Conservation (phyloP, 2,113 vertebrate species). For the Desmodus rotundus region DNA sequence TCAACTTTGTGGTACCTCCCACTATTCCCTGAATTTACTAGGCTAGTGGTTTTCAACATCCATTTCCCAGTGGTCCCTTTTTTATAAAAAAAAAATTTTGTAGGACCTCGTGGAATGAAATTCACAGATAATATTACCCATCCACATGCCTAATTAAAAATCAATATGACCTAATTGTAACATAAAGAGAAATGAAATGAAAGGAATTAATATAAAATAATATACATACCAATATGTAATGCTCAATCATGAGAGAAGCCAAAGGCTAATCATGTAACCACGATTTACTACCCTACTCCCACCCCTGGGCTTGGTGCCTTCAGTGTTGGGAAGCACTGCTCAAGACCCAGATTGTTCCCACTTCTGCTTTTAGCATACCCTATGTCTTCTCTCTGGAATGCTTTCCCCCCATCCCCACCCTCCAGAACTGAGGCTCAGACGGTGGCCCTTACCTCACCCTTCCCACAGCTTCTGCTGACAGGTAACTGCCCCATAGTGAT, state of each 20-base stretch:
- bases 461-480: not conserved
- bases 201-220: conserved; percentile 26
- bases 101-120: not conserved
- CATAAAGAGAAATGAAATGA: conserved; percentile 7
- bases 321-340: not conserved
- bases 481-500: not conserved
- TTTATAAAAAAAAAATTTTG: not conserved
- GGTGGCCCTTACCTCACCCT: not conserved
- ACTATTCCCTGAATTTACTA: not conserved
- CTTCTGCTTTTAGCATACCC: not conserved
- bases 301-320: not conserved
- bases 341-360: not conserved
- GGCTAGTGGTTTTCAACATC: not conserved
- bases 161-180: not conserved
- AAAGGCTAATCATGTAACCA: not conserved
- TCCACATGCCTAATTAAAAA: not conserved
- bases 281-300: not conserved
- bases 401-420: not conserved
- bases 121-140: not conserved
- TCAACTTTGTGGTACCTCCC: not conserved
- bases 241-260: not conserved
- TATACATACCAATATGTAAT: not conserved
- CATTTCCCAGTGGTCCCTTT: not conserved
- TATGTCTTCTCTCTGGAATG: not conserved
- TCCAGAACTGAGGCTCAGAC: not conserved